Evolutionary conservation across 2,113 vertebrate species (phyloP), one percentile per base, ranked within the genome.

Genomic region (Corydoras maculifer): DNA sequence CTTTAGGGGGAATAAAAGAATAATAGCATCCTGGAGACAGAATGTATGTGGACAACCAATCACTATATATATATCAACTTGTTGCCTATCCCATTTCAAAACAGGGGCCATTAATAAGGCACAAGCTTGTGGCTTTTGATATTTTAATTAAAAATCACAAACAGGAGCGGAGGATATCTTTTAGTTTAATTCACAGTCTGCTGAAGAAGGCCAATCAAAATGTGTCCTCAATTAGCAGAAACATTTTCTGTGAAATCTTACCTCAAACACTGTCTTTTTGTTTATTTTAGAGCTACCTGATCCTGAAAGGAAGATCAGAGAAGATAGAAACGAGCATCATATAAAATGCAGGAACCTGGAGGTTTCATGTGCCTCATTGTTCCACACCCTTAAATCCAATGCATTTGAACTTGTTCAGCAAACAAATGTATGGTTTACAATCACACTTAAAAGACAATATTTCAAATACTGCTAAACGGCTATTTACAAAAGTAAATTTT

Each of bases 311-410:
- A 11, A 76, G 77, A 78, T 74, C 68, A n/a, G 68, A 62, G 77
- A 68, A 75, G 77, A 82, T 82, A 74, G 76, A 84, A 79, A 74
- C 75, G 81, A 72, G 80, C 59, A 59, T 78, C 31, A 84, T 84
- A 71, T 85, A 88, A 81, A 75, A 86, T 86, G 82, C 66, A 87
- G 82, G 82, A 81, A 73, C 64, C 79, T 77, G 77, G 70, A 31
- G 65, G 77, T 86, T 83, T 86, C 83, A 77, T 53, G 65, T 43
- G 65, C 53, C 15, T 49, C 8, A n/a, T 53, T 18, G 25, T 48
- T n/a, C 25, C 57, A 48, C 12, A 18, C 31, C 29, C 54, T 10
- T 14, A 53, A 12, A 53, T 53, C 9, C 51, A 53, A 4, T 53
- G 51, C 35, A 43, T 43, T 43, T 43, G 0, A 43, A 5, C 35